A percentile compares a stretch with the other conserved stretches of the same genome.
Evolutionary conservation across 2,113 vertebrate genomes (phyloP).

Genomic region (Prionailurus viverrinus): DNA sequence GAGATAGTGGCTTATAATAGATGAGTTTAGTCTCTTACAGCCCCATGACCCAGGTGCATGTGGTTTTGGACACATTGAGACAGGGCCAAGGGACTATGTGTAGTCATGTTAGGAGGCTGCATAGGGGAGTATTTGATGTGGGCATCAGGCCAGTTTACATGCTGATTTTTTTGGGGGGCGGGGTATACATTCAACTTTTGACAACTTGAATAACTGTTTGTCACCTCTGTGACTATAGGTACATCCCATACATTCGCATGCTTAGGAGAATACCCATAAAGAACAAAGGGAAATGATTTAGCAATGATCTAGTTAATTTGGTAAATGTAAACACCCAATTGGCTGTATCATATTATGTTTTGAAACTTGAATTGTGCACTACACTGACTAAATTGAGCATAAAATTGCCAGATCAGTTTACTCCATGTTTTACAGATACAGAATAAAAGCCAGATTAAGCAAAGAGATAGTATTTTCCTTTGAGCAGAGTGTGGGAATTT

Average conservation of each 20-base stretch:
- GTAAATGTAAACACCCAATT: neutral
- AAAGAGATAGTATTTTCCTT: constrained; percentile 67
- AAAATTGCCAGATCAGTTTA: constrained; percentile 66
- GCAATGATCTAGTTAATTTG: constrained; percentile 54
- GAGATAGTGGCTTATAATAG: neutral
- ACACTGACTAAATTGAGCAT: constrained; percentile 54
- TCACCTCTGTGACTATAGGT: neutral
- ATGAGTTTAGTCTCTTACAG: neutral
- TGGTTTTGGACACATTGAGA: neutral
- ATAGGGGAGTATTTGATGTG: neutral
- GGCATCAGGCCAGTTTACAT: neutral
- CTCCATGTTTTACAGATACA: constrained; percentile 14
- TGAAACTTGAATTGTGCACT: constrained; percentile 54
- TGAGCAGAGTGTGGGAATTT: constrained; percentile 62
- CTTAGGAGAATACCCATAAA: neutral
- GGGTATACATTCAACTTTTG: neutral
- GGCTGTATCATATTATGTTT: constrained; percentile 58
- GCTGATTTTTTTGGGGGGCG: neutral
- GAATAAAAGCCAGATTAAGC: constrained; percentile 63
- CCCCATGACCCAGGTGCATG: neutral
- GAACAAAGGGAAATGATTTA: constrained; percentile 11
- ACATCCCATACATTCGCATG: neutral
- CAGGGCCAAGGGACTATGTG: accelerated
- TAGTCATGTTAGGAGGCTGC: neutral
- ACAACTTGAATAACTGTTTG: neutral